Conservation (phyloP, 2,113 vertebrate species). For the Actinemys pallida region DNA sequence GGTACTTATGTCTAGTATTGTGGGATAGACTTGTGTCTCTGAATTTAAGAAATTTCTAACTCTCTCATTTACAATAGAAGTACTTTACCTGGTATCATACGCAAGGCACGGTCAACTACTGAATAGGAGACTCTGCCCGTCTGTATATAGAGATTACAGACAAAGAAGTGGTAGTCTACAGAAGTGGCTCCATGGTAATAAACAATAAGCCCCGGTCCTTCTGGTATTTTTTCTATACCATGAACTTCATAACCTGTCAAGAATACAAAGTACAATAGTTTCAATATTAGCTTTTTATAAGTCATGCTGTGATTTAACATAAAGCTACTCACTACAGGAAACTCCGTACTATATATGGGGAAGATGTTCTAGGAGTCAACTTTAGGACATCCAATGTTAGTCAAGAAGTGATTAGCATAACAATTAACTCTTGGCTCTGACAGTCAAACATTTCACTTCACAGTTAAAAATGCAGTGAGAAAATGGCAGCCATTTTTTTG, state of each 20-base stretch:
- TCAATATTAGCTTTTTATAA: neutral
- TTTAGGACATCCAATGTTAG: neutral
- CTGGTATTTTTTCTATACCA: conserved; percentile 76
- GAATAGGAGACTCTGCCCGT: conserved; percentile 88
- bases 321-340: neutral
- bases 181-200: conserved; percentile 92
- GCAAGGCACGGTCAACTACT: conserved; percentile 86
- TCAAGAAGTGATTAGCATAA: neutral
- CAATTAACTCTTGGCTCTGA: neutral
- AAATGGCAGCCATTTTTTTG: neutral
- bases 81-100: conserved; percentile 75
- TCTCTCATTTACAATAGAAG: neutral
- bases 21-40: neutral
- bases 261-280: conserved; percentile 33
- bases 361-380: neutral
- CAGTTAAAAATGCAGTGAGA: no score
- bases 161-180: conserved; percentile 90
- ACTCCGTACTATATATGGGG: neutral
- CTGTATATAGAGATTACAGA: conserved; percentile 85
- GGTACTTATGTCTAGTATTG: neutral
- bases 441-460: neutral
- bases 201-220: conserved; percentile 89
- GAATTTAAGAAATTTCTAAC: neutral
- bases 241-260: conserved; percentile 75
- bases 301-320: neutral